A percentile compares a stretch with the other conserved stretches of the same genome.
phyloP scores from a whole-genome alignment of 2,797 vertebrate genomes.

The Syngnathus rostellatus region DNA sequence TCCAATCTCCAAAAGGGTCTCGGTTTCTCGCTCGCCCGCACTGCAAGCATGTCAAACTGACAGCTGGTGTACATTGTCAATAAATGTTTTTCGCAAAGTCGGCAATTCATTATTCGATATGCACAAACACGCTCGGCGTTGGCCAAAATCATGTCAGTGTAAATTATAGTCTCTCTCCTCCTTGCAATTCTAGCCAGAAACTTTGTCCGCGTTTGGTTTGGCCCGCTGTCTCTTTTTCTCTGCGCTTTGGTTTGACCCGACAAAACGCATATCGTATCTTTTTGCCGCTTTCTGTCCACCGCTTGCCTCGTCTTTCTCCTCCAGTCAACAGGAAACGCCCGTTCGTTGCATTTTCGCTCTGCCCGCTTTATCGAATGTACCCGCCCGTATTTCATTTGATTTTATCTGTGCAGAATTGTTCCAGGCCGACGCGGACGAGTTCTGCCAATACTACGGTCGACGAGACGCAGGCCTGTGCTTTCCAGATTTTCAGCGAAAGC shows the following conservation, averaged over 20 bases:
- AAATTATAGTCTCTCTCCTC: conserved; percentile 14
- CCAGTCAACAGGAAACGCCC: neutral
- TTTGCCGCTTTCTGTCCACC: conserved; percentile 13
- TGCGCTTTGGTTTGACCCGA: conserved; percentile 51
- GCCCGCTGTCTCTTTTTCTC: conserved; percentile 40
- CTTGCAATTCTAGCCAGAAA: conserved; percentile 17
- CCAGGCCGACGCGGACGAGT: conserved; percentile 94
- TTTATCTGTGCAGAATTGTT: conserved; percentile 80
- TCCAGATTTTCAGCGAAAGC: conserved; percentile 96
- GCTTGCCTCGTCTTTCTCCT: conserved; percentile 10
- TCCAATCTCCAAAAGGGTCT: neutral
- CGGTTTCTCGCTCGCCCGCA: neutral
- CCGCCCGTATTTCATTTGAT: conserved; percentile 4
- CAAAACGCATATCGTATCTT: conserved; percentile 31
- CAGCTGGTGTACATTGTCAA: conserved; percentile 6
- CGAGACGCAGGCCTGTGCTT: conserved; percentile 87
- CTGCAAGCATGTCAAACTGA: conserved; percentile 3
- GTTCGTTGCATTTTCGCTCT: neutral
- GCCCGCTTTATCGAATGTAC: neutral
- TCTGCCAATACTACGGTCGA: conserved; percentile 92
- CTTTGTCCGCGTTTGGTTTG: conserved; percentile 41
- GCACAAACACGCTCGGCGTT: conserved; percentile 12
- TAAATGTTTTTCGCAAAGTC: conserved; percentile 5
- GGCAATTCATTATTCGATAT: conserved; percentile 6
- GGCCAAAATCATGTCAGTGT: conserved; percentile 15